Evolutionary conservation across 2,888 invertebrate species (phyloP).

Genomic region (Tupiocoris notatus): DNA sequence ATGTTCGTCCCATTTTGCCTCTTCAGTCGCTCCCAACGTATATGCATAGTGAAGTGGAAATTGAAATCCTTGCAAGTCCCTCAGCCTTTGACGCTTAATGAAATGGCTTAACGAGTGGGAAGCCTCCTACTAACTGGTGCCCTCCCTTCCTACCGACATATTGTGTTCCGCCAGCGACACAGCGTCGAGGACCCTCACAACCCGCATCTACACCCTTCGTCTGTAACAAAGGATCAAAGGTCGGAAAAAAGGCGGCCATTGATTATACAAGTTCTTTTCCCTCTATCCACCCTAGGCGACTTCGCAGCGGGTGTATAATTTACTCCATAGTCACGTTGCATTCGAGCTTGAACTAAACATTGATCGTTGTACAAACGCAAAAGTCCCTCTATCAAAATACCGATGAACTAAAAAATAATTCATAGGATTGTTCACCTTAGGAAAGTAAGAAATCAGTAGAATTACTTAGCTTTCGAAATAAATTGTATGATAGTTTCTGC

Average conservation of each 20-base stretch:
- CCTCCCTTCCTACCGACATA: neutral
- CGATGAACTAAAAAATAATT: no score
- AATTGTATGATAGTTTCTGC: no score
- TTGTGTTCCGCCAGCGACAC: neutral
- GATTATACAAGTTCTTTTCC: neutral
- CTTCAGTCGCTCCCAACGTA: no score
- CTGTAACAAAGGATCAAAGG: neutral
- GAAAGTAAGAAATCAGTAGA: no score
- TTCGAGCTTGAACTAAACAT: no score
- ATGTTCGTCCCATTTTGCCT: no score
- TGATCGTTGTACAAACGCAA: no score
- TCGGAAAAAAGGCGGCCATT: neutral
- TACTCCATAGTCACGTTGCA: no score
- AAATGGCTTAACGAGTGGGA: neutral
- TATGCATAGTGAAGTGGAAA: neutral
- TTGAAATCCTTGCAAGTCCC: neutral
- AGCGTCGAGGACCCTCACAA: neutral
- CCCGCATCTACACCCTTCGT: neutral
- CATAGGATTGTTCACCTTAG: no score
- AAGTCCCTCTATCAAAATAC: no score
- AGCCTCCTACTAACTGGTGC: neutral
- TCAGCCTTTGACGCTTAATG: neutral
- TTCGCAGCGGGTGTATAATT: no score
- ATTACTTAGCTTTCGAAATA: no score
- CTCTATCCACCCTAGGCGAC: neutral